Base-by-base conservation (phyloP, 1,140 invertebrate species). In the Drosophila bipectinata region DNA sequence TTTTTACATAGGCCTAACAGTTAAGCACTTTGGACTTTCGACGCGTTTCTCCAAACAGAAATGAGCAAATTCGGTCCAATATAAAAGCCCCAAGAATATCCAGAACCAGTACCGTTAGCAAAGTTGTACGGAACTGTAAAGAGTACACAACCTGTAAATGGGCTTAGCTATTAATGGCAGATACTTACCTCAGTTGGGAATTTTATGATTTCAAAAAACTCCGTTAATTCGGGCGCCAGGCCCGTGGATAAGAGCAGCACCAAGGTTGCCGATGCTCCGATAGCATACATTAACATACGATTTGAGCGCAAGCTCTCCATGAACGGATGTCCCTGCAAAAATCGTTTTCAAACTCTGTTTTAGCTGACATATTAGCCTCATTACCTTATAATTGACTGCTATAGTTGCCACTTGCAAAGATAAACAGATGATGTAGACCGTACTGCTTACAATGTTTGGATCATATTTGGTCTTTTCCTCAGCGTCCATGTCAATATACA, bases 361-460 rank as follows among this genome's bases (percentile, higher is more conserved):
- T 7, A 1, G 1, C 1, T 4, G 21, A 4, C 4, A 21, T 0
- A 1, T 18, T 1, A 0, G 30, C 5, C 6, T 2, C 18, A 93
- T 92, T 93, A 99, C 98, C 94, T 98, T 96, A 92, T 99, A 99
- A 93, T 99, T 99, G 44, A 99, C 98, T 58, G 98, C 98, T 93
- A 99, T 99, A 39, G 98, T 99, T 7, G 98, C 97, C 63, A 99
- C 95, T 94, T 99, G 99, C 56, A 99, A 93, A 7, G 98, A 95
- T 95, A 99, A 96, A 7, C 98, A 99, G 77, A 99, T 98, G 51
- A 99, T 97, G 92, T 99, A 99, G 4, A 99, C 98, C 21, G 98
- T 99, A 79, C 98, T 99, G 91, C 99, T 99, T 7, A 99, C 93
- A 48, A 99, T 93, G 92, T 96, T 98, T 32, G 98, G 97, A 91